phyloP scores from a whole-genome alignment of 1,140 invertebrate genomes.

The Drosophila triauraria region DNA sequence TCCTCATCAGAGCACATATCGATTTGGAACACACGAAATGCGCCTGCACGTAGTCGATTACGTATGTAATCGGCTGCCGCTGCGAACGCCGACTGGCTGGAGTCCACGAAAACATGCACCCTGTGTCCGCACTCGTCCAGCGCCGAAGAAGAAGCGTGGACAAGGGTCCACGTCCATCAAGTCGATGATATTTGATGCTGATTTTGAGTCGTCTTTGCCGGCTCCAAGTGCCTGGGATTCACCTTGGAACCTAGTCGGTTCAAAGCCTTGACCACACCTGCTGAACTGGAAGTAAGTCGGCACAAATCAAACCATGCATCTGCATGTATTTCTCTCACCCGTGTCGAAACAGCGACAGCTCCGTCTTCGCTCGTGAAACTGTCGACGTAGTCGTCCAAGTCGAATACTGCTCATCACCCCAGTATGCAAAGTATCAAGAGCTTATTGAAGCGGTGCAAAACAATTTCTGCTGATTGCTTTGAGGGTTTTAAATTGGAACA shows the following conservation, averaged over 20 bases:
- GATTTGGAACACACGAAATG: too few relatives aligned
- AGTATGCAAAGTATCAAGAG: too few relatives aligned
- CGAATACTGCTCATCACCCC: neutral
- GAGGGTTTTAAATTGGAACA: too few relatives aligned
- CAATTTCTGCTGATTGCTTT: too few relatives aligned
- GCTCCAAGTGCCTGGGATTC: neutral
- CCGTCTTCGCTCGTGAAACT: too few relatives aligned
- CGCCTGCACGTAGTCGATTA: too few relatives aligned
- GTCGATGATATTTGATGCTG: constrained; percentile 6
- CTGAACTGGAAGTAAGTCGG: constrained; percentile 1
- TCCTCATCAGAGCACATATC: too few relatives aligned
- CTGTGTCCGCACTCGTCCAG: neutral
- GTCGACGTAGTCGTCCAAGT: constrained; percentile 11
- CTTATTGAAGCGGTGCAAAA: too few relatives aligned
- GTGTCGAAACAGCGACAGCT: too few relatives aligned
- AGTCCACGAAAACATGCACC: constrained; percentile 56
- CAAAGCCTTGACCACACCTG: neutral
- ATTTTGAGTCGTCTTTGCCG: constrained; percentile 16
- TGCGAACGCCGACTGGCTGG: constrained; percentile 7
- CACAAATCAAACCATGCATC: constrained; percentile 6
- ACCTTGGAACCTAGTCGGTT: neutral
- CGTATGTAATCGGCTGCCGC: too few relatives aligned
- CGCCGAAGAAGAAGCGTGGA: neutral
- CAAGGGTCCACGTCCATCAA: neutral
- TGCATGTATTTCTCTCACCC: neutral